Base-by-base conservation (phyloP, 2,888 invertebrate species). In the Synergus japonicus region DNA sequence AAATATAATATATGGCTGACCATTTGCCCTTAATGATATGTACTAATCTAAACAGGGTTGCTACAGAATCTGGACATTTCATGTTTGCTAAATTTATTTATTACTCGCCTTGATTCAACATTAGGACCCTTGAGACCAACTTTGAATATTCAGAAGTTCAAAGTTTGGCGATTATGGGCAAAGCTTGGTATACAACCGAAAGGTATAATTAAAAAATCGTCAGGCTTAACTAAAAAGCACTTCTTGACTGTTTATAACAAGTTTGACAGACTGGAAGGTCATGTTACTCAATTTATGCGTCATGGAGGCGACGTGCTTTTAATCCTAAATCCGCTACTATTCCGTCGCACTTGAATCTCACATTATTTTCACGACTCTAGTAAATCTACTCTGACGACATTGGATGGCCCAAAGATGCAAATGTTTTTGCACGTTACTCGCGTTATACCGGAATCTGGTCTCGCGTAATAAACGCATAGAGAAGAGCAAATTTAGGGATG, bases 271-370 rank as follows among this genome's bases (percentile, higher is more conserved):
- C 41, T 37, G 54, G 29, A 73, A 54, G n/a, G 41, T 73, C 54
- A 37, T 41, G 37, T 54, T 73, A 54, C 73, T 37, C 29, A 73
- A 73, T 73, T 73, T 73, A 73, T 73, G 73, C 73, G 37, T 73
- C 73, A 73, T 54, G 49, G 73, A 37, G 37, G 37, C 54, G 73
- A 73, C 73, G 73, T 73, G 73, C 15, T 73, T 54, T 73, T 73
- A 73, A 73, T 73, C 54, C 54, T 54, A 37, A 73, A 73, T 73
- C 37, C 54, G 15, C 13, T 22, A 37, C 29, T 18, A 7, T 15
- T 22, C 41, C 29, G 9, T 37, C 49, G 37, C 69, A 49, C 29
- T 73, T 73, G 37, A 54, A 73, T n/a, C n/a, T 54, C 37, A 54
- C 69, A 54, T 73, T 73, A 54, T 73, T 73, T 49, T 49, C 37